A percentile compares a stretch with the other conserved stretches of the same genome.
phyloP scores from a whole-genome alignment of 2,888 invertebrate species.

The Anagyrus pseudococci region DNA sequence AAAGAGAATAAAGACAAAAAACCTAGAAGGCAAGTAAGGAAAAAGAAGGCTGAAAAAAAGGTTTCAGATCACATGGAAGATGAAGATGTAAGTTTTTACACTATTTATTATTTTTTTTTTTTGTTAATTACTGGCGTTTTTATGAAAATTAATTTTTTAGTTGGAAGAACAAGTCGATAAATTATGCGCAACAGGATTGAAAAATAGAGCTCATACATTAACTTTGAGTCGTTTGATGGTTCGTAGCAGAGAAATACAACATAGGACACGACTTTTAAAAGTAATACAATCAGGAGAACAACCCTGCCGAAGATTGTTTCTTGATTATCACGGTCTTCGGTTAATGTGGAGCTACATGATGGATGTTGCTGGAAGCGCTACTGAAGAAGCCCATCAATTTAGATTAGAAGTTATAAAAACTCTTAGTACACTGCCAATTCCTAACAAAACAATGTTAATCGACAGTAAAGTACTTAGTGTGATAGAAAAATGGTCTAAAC shows the following conservation, averaged over 20 bases:
- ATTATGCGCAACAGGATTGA: slow-evolving; percentile 78
- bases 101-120: background rate
- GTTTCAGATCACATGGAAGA: slow-evolving; percentile 58
- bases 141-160: slow-evolving; percentile 13
- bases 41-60: slow-evolving; percentile 59
- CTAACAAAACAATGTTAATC: slow-evolving; percentile 90
- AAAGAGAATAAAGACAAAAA: slow-evolving; percentile 55
- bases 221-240: slow-evolving; percentile 91
- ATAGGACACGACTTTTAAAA: slow-evolving; percentile 77
- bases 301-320: slow-evolving; percentile 84
- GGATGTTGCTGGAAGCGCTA: slow-evolving; percentile 69
- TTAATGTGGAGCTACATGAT: slow-evolving; percentile 93
- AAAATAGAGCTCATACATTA: slow-evolving; percentile 89
- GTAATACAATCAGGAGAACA: slow-evolving; percentile 81
- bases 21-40: slow-evolving; percentile 50
- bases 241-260: slow-evolving; percentile 82
- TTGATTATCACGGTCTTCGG: slow-evolving; percentile 91
- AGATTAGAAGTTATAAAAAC: slow-evolving; percentile 76
- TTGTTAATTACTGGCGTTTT: background rate
- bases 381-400: slow-evolving; percentile 58
- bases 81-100: slow-evolving; percentile 61
- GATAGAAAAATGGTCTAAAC: slow-evolving; percentile 82
- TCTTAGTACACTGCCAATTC: slow-evolving; percentile 85
- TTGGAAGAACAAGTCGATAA: slow-evolving; percentile 86
- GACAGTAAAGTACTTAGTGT: slow-evolving; percentile 89